Conservation (phyloP, 2,797 vertebrate genomes). For the Linurgus olivaceus region DNA sequence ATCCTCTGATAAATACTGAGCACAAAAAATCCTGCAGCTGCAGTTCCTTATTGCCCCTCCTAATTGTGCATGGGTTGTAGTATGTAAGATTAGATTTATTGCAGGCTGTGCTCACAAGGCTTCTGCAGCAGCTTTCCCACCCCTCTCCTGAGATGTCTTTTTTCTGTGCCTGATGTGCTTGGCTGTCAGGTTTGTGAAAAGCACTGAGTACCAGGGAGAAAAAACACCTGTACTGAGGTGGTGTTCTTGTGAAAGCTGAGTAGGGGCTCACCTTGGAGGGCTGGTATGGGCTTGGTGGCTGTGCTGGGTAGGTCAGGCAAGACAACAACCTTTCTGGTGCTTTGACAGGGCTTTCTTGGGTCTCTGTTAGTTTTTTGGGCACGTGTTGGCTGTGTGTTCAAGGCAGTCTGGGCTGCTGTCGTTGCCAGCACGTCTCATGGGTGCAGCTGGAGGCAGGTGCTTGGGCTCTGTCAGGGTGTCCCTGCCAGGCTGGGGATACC, state of each 20-base stretch:
- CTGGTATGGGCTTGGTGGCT: background rate
- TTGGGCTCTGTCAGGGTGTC: too few relatives aligned
- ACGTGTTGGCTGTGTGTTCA: fast-evolving
- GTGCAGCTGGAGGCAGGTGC: background rate
- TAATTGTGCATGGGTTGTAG: slow-evolving; percentile 63
- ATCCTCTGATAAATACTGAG: slow-evolving; percentile 69
- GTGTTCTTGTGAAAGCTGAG: background rate
- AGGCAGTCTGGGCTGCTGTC: background rate
- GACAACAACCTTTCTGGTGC: background rate
- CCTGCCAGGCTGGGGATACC: fast-evolving
- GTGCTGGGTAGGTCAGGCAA: background rate
- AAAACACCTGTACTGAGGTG: background rate
- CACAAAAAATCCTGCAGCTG: slow-evolving; percentile 65
- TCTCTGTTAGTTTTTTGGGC: background rate
- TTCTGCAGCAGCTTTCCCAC: background rate
- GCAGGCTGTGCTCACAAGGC: background rate
- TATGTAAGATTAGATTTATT: slow-evolving; percentile 31
- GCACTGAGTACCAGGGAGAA: background rate
- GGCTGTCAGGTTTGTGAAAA: slow-evolving; percentile 14
- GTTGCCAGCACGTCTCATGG: fast-evolving
- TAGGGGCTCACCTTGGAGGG: background rate
- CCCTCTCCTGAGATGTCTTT: background rate
- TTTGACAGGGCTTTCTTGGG: background rate
- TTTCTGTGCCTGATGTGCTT: background rate
- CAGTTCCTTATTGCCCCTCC: slow-evolving; percentile 46